Percentiles rank a stretch among this genome's conserved stretches.
Evolutionary conservation across 2,797 vertebrate genomes (phyloP).

Genomic region (Discoglossus pictus): DNA sequence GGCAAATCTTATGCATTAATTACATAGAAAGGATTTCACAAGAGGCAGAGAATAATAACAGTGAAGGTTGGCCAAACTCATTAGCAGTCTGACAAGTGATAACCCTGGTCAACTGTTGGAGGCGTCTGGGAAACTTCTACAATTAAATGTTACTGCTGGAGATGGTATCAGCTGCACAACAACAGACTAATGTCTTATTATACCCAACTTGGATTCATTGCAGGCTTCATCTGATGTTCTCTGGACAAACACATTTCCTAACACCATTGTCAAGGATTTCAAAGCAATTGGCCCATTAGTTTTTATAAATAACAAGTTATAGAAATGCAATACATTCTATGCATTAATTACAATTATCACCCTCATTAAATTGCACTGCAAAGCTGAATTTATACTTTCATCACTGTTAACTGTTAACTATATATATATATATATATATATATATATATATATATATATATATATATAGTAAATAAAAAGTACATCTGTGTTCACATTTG

Average conservation of each 20-base stretch:
- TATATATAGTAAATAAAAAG: no score
- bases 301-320: conserved; percentile 39
- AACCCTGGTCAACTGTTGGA: conserved; percentile 81
- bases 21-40: conserved; percentile 79
- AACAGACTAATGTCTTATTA: conserved; percentile 65
- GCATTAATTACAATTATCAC: no score
- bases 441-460: no score
- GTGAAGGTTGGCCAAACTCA: conserved; percentile 80
- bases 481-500: no score
- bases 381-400: no score
- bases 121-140: conserved; percentile 80
- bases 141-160: conserved; percentile 70
- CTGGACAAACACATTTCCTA: no score
- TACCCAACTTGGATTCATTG: conserved; percentile 60
- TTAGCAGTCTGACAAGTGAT: conserved; percentile 81
- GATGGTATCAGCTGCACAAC: conserved; percentile 71
- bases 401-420: no score
- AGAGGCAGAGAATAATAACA: conserved; percentile 79
- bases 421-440: no score
- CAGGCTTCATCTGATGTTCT: conserved; percentile 53
- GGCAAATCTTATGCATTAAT: conserved; percentile 83
- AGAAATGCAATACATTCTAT: no score
- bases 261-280: no score
- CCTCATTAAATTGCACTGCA: no score
- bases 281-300: no score